Evolutionary conservation across 2,797 vertebrate genomes (phyloP), one percentile per base, ranked within the genome.

Genomic region (Takifugu rubripes): DNA sequence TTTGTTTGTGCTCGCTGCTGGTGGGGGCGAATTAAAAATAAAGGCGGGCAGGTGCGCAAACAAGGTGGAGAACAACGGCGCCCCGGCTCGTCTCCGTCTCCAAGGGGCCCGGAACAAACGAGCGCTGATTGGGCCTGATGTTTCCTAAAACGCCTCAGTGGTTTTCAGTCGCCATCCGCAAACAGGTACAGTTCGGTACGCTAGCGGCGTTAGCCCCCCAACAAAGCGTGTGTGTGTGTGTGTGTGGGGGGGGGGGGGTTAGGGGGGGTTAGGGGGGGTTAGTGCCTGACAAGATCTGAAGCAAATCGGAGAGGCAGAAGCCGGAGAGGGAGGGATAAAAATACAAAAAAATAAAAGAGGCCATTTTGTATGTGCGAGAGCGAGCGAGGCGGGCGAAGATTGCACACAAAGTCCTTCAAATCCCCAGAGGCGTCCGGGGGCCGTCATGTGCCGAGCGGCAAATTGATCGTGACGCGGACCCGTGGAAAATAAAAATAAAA

Each of bases 401-500:
- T 81, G 78, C 81, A 75, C 77, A 81, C 77, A 84, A 84, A 87
- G 83, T 84, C 86, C 68, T 82, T 84, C 75, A 86, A 88, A 87
- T 86, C 86, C 83, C 86, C 80, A 9, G 79, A 86, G 85, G 84
- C 82, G 77, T 83, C 78, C 67, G 75, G 67, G 50, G 81, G 75
- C 75, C 82, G 78, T 91, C 88, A 90, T 89, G 86, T 86, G 86
- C 82, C 76, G 82, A 85, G 84, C 82, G 82, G 81, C 75, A 90
- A 90, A 90, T 90, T 89, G 87, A 91, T 90, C 82, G 64, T 81
- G 87, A 90, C 89, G 88, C 66, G 72, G 81, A 79, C 56, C 63
- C 57, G 70, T 68, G 77, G 64, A 72, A 72, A 82, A 83, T 9
- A 46, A 21, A 21, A 6, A 17, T 9, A 9, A 21, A 45, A 45